Evolutionary conservation across 1,140 invertebrate genomes (phyloP), one percentile per base, ranked within the genome.

Genomic region (Portunus trituberculatus): DNA sequence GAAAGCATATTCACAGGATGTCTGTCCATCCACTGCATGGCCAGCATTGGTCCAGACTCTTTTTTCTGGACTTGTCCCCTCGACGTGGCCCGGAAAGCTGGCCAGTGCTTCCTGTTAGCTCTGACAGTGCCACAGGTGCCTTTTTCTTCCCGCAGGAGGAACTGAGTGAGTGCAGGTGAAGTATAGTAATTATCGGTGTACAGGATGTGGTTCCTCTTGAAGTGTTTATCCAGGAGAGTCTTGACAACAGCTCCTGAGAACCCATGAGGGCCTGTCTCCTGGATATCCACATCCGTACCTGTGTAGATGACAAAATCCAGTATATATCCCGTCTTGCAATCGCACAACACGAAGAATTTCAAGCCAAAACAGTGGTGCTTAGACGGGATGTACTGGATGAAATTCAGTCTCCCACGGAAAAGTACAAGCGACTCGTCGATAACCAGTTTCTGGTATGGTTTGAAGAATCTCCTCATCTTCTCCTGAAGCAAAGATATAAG

Each of bases 231-330:
- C 48, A 91, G 76, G 10, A 91, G 8, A 3, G 4, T 8, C 31
- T 91, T 46, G 16, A 91, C 90, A 29, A 91, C 28, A 4, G 90
- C 90, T 31, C 90, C 90, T 29, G 90, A 31, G 0, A 91, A 14
- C 0, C 29, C 28, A 0, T 76, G 10, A 28, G 20, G 48, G 6
- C 76, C 46, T 20, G 16, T 7, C 14, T 29, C 25, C 10, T 28
- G 20, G 8, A 87, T 46, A 4, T 87, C 86, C 2, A 20, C 25
- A 7, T 46, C 8, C 12, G 3, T 10, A n/a, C 45, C 31, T 16
- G 10, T 88, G 86, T 45, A 4, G 0, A 88, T 20, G 7, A 32
- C 29, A 0, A 88, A 16, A 29, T 88, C 86, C 31, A 29, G 86
- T 0, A 88, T 32, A 28, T 88, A 88, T 20, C 86, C 45, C 1